Evolutionary conservation across 2,888 invertebrate species (phyloP).

Genomic region (Hoplodrina ambigua): DNA sequence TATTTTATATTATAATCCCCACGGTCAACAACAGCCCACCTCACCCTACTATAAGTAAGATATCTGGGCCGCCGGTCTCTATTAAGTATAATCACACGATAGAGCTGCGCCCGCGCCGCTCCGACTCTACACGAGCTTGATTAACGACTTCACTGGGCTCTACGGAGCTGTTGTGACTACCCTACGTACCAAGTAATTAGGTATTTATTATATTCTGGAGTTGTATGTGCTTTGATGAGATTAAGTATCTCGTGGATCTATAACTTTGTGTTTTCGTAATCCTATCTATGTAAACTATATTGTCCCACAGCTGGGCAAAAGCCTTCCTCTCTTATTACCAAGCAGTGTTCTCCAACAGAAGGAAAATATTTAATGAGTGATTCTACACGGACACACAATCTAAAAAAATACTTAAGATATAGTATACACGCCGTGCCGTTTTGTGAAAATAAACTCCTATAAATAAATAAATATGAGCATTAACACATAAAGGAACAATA

Average conservation of each 20-base stretch:
- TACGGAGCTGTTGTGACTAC: conserved; percentile 61
- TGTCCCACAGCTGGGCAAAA: too few relatives aligned
- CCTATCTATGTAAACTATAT: background rate
- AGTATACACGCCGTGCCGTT: too few relatives aligned
- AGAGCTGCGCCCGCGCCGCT: conserved; percentile 65
- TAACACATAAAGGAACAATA: too few relatives aligned
- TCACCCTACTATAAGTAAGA: conserved; percentile 76
- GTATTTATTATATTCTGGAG: conserved; percentile 45
- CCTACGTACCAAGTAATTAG: conserved; percentile 46
- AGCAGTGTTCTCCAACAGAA: too few relatives aligned
- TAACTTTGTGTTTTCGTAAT: background rate
- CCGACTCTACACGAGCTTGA: conserved; percentile 64
- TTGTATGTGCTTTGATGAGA: conserved; percentile 10
- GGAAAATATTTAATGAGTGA: too few relatives aligned
- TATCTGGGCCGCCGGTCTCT: conserved; percentile 79
- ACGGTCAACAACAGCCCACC: conserved; percentile 26
- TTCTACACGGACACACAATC: too few relatives aligned
- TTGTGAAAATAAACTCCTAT: too few relatives aligned
- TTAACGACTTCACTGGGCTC: conserved; percentile 67
- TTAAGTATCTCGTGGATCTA: background rate
- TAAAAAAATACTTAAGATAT: too few relatives aligned
- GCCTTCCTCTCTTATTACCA: too few relatives aligned
- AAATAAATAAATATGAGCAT: too few relatives aligned
- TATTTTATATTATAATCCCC: background rate
- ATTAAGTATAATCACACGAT: conserved; percentile 84